These are phyloP conservation scores for Caenorhabditis panamensis DNA, from an alignment of 2,888 invertebrate genomes.

Conservation along the genomic window DNA sequence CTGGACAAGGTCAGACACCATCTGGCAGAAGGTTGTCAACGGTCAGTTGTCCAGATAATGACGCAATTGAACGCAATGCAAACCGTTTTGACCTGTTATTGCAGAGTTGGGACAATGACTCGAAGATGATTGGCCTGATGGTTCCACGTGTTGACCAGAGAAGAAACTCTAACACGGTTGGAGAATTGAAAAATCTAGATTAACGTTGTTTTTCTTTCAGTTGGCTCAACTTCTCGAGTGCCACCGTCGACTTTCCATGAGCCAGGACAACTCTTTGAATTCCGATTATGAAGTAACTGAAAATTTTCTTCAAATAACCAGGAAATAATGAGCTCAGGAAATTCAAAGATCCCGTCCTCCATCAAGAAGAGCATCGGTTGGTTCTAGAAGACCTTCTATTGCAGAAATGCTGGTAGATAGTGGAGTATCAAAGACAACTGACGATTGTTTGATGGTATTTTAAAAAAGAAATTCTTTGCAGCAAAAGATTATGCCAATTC, in stretches of 20 bases:
- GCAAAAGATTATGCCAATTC: too few species aligned
- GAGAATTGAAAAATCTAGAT: neutral
- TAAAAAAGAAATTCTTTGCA: too few species aligned
- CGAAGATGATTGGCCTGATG: constrained; percentile 6
- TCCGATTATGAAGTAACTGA: constrained; percentile 1
- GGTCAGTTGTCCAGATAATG: constrained; percentile 14
- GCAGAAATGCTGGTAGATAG: constrained; percentile 52
- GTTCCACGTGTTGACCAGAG: constrained; percentile 43
- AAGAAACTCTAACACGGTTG: constrained; percentile 49
- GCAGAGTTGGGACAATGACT: constrained; percentile 60
- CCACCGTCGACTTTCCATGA: constrained; percentile 32
- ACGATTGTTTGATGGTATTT: constrained; percentile 54
- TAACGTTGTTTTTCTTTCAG: constrained; percentile 14
- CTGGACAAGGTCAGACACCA: neutral
- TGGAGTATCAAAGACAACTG: constrained; percentile 23
- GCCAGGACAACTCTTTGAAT: constrained; percentile 10
- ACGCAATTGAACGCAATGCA: neutral
- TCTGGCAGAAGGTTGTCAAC: constrained; percentile 46
- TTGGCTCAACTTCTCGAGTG: constrained; percentile 54
- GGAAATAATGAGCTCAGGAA: constrained; percentile 9
- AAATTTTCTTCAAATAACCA: neutral
- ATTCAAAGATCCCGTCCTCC: neutral
- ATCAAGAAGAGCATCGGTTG: constrained; percentile 31
- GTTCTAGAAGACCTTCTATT: constrained; percentile 48
- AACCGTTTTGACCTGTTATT: neutral